Evolutionary conservation across 2,888 invertebrate genomes (phyloP).

Genomic region (Calliphora vomitoria): DNA sequence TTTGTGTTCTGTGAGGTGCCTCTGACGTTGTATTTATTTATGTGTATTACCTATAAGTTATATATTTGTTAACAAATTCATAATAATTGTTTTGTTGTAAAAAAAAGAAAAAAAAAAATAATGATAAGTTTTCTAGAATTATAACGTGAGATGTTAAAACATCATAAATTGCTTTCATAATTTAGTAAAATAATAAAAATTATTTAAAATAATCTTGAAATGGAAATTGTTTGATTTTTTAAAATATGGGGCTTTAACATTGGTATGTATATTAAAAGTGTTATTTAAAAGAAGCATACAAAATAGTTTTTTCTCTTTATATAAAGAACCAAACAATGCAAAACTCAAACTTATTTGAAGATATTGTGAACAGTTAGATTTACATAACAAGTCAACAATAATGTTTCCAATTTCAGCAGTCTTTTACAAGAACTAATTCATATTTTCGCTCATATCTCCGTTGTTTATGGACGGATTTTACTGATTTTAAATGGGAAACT

Average conservation of each 20-base stretch:
- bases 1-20: conserved; percentile 31
- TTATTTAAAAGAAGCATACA: too few relatives aligned
- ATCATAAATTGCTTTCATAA: conserved; percentile 43
- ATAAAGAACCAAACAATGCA: background rate
- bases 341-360: too few relatives aligned
- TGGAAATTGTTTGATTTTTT: background rate
- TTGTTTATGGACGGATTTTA: too few relatives aligned
- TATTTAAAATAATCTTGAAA: conserved; percentile 17
- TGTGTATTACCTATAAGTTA: conserved; percentile 59
- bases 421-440: too few relatives aligned
- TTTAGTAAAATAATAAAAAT: conserved; percentile 12
- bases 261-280: too few relatives aligned
- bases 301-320: too few relatives aligned
- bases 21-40: conserved; percentile 59
- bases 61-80: conserved; percentile 63
- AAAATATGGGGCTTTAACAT: too few relatives aligned
- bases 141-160: background rate
- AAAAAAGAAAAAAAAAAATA: background rate
- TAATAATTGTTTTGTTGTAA: conserved; percentile 1
- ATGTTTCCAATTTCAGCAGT: too few relatives aligned
- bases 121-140: conserved; percentile 34
- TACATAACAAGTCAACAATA: too few relatives aligned
- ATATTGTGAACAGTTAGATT: too few relatives aligned
- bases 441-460: too few relatives aligned
- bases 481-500: too few relatives aligned